phyloP scores from a whole-genome alignment of 2,113 vertebrate species.

The Meles meles region DNA sequence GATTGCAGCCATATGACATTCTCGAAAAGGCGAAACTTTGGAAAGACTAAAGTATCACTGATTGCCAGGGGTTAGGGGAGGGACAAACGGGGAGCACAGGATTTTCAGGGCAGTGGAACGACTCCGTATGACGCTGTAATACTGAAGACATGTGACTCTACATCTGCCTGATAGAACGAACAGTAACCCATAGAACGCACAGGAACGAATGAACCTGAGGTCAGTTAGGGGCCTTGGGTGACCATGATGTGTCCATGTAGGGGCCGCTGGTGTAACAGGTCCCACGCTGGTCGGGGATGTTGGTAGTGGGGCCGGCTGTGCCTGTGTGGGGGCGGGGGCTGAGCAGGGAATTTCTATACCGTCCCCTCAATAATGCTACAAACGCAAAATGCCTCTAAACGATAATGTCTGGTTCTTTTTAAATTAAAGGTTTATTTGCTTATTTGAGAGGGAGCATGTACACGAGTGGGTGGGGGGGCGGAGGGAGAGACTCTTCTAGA shows the following conservation, averaged over 20 bases:
- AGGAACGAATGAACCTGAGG: background rate
- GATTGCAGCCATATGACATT: background rate
- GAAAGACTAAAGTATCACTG: background rate
- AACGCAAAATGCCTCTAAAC: background rate
- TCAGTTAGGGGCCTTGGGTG: background rate
- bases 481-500: background rate
- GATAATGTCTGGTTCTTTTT: background rate
- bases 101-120: background rate
- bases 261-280: background rate
- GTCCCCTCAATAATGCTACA: background rate
- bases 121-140: background rate
- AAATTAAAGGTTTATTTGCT: background rate
- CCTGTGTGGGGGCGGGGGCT: fast-evolving
- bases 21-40: background rate
- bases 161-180: background rate
- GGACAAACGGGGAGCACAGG: too few relatives aligned
- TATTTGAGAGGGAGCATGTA: background rate
- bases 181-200: background rate
- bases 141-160: background rate
- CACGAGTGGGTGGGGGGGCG: background rate
- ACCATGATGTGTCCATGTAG: background rate
- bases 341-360: background rate
- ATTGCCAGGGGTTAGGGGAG: background rate
- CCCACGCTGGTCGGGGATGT: too few relatives aligned
- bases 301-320: fast-evolving